A percentile compares a stretch with the other conserved stretches of the same genome.
Evolutionary conservation across 2,888 invertebrate species (phyloP).

Genomic region (Dryococelus australis): DNA sequence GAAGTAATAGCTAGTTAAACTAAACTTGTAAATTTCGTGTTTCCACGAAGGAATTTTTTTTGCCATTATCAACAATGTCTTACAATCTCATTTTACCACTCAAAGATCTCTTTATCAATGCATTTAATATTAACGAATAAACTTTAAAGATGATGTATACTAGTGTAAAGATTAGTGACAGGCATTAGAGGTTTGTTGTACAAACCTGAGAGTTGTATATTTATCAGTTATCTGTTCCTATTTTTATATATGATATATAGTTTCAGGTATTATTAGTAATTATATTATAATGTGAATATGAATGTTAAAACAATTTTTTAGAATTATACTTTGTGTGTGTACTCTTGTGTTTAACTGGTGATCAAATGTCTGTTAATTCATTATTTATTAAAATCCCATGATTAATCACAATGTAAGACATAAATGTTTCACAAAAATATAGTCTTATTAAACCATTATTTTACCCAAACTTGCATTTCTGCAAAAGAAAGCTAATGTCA

Average conservation of each 20-base stretch:
- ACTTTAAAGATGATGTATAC: conserved; percentile 1
- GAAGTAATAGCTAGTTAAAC: no score
- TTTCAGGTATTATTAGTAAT: conserved; percentile 30
- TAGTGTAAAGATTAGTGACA: conserved; percentile 12
- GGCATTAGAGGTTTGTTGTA: neutral
- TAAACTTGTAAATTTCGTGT: neutral
- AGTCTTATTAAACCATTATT: neutral
- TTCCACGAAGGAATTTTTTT: neutral
- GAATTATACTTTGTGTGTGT: neutral
- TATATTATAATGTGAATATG: neutral
- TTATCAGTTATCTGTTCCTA: conserved; percentile 20
- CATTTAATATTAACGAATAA: conserved; percentile 18
- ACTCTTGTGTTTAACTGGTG: neutral
- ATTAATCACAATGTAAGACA: neutral
- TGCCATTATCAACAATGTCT: neutral
- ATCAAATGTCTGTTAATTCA: neutral
- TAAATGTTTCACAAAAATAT: neutral
- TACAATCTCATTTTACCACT: conserved; percentile 29
- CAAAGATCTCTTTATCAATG: conserved; percentile 32
- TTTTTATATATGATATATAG: conserved; percentile 23
- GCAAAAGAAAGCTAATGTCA: neutral
- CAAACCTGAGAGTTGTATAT: neutral
- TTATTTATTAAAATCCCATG: conserved; percentile 22
- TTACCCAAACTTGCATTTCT: neutral
- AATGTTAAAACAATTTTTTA: neutral